phyloP scores from a whole-genome alignment of 2,113 vertebrate genomes.

The Eptesicus fuscus region DNA sequence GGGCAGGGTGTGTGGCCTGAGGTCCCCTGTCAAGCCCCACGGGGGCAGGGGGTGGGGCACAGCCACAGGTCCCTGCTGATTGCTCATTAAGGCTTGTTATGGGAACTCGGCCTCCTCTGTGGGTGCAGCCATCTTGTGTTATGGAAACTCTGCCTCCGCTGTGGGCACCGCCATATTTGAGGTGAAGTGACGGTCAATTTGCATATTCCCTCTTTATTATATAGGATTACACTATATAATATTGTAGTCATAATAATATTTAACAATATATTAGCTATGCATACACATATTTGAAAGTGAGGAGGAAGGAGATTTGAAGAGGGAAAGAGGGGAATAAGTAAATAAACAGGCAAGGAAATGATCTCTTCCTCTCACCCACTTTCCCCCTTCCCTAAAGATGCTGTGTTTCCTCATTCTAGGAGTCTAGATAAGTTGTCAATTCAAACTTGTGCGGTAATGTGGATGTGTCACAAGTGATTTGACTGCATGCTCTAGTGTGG shows the following conservation, averaged over 20 bases:
- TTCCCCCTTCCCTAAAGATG: background rate
- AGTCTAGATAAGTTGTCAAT: slow-evolving; percentile 32
- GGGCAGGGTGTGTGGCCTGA: too few species aligned
- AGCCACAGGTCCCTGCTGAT: too few species aligned
- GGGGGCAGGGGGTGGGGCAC: too few species aligned
- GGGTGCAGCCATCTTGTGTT: too few species aligned
- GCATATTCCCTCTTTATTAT: background rate
- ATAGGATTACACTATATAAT: background rate
- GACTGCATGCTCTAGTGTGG: background rate
- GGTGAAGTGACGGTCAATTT: too few species aligned
- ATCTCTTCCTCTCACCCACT: background rate
- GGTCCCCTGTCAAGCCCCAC: too few species aligned
- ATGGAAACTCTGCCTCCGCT: too few species aligned
- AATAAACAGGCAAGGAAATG: background rate
- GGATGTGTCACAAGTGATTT: slow-evolving; percentile 22
- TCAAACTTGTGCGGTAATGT: background rate
- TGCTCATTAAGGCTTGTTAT: too few species aligned
- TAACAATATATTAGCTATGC: background rate
- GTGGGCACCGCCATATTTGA: too few species aligned
- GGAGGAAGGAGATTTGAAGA: too few species aligned
- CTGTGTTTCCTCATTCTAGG: background rate
- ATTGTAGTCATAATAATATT: too few species aligned
- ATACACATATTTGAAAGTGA: background rate
- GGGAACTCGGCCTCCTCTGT: too few species aligned
- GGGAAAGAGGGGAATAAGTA: background rate